A percentile compares a stretch with the other conserved stretches of the same genome.
These are phyloP conservation scores for Steatornis caripensis DNA, from an alignment of 2,113 vertebrate species.

Conservation along the genomic window DNA sequence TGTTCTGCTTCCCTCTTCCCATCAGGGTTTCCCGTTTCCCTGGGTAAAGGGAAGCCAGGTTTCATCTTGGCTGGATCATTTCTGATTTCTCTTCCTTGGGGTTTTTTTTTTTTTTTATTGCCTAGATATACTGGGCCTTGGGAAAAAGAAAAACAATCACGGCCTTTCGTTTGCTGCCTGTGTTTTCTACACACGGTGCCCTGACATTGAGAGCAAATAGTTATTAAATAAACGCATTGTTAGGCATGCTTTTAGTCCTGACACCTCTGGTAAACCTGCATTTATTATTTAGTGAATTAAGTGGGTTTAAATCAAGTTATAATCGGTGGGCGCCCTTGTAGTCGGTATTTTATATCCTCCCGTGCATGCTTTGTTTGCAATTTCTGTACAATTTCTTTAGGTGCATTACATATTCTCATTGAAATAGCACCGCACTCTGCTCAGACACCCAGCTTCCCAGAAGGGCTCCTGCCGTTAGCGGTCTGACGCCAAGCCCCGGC, in stretches of 20 bases:
- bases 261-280: constrained; percentile 61
- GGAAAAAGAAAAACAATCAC: background rate
- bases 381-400: constrained; percentile 50
- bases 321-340: constrained; percentile 54
- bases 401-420: constrained; percentile 38
- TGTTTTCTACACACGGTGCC: constrained; percentile 17
- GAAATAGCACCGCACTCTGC: background rate
- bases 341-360: constrained; percentile 28
- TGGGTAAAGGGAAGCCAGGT: background rate
- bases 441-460: background rate
- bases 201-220: constrained; percentile 58
- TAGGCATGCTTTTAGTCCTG: constrained; percentile 61
- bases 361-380: constrained; percentile 54
- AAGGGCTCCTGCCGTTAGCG: background rate
- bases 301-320: constrained; percentile 60
- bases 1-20: background rate
- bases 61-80: background rate
- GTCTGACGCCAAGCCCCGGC: background rate
- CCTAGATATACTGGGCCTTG: background rate
- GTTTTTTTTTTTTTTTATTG: fast-evolving
- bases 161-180: background rate
- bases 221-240: constrained; percentile 58
- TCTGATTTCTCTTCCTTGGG: background rate
- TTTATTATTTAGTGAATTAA: constrained; percentile 64
- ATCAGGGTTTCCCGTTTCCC: background rate